phyloP scores from a whole-genome alignment of 35 echinoderm and acorn worm species.

The Patiria miniata region DNA sequence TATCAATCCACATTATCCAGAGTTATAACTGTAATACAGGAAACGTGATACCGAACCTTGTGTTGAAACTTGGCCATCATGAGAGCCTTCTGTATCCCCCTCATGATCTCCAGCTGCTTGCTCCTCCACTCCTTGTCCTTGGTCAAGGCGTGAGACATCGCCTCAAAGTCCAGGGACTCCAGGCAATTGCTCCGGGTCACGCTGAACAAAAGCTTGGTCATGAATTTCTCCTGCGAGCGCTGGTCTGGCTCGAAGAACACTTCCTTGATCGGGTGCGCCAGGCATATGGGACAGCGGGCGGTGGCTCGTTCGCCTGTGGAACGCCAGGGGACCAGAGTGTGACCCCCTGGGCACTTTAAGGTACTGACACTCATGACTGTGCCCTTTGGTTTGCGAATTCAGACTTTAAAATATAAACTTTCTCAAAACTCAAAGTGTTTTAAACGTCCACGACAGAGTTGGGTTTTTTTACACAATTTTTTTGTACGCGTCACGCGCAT shows the following conservation, averaged over 20 bases:
- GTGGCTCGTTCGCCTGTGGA: neutral
- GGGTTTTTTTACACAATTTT: neutral
- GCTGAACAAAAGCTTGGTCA: slow-evolving; percentile 4
- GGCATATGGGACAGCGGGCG: neutral
- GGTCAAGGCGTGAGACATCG: neutral
- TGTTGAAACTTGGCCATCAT: slow-evolving; percentile 31
- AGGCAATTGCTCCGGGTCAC: neutral
- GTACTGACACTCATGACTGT: too few relatives aligned
- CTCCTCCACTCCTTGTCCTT: slow-evolving; percentile 33
- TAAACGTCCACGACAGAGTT: too few relatives aligned
- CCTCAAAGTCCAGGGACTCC: slow-evolving; percentile 36
- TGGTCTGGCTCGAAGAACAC: neutral
- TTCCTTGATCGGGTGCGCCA: neutral
- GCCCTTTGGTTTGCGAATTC: too few relatives aligned
- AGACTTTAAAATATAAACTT: too few relatives aligned
- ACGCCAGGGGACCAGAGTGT: neutral
- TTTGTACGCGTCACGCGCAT: neutral
- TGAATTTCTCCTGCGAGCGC: neutral
- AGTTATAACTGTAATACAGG: too few relatives aligned
- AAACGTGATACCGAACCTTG: slow-evolving; percentile 33
- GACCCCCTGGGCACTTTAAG: neutral
- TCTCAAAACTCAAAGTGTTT: too few relatives aligned
- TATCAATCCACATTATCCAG: too few relatives aligned
- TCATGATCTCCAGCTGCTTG: slow-evolving; percentile 47
- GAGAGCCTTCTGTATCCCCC: slow-evolving; percentile 41